Evolutionary conservation across 2,113 vertebrate genomes (phyloP).

Genomic region (Lathamus discolor): DNA sequence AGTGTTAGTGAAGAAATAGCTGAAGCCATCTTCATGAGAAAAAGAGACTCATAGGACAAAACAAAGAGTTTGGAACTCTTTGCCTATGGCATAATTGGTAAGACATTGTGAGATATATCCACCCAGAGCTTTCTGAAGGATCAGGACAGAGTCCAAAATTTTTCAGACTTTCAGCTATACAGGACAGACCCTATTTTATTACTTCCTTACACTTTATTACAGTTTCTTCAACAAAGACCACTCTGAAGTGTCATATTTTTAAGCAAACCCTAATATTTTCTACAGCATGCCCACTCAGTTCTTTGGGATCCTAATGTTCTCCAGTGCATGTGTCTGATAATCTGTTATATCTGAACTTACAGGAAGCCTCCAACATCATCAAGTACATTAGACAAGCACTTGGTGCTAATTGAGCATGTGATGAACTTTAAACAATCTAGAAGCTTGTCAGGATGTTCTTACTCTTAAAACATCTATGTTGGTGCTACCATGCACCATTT

Average conservation of each 20-base stretch:
- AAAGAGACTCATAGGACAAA: neutral
- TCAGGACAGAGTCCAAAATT: neutral
- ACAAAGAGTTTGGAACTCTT: neutral
- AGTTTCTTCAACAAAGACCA: neutral
- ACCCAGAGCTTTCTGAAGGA: neutral
- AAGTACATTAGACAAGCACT: neutral
- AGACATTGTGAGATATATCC: neutral
- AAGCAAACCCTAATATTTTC: neutral
- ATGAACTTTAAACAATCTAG: neutral
- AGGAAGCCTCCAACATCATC: neutral
- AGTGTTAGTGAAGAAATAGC: neutral
- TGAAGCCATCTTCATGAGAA: neutral
- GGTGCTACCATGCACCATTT: neutral
- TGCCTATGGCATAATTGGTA: neutral
- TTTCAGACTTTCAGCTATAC: neutral
- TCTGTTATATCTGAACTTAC: neutral
- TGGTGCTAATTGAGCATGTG: neutral
- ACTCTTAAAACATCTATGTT: neutral
- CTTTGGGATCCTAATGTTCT: neutral
- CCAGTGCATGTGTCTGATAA: neutral
- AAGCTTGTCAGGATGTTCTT: accelerated
- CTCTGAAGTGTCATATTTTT: neutral
- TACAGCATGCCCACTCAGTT: neutral
- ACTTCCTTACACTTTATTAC: neutral
- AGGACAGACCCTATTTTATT: neutral